Conservation (phyloP, 1,140 invertebrate species). For the Probaryconus sp. region DNA sequence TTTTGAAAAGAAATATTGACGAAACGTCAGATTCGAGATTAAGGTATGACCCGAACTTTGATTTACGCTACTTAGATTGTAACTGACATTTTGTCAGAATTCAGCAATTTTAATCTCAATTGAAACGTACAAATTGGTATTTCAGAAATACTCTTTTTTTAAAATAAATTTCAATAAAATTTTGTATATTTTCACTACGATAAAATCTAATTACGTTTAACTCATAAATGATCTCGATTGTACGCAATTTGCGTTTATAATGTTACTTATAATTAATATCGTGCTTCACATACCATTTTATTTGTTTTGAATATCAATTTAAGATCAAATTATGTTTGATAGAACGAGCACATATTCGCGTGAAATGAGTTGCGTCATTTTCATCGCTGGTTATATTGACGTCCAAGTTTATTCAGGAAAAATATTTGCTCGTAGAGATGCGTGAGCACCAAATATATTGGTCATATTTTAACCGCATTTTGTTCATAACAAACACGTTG, state of each 20-base stretch:
- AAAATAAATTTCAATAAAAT: too few species aligned
- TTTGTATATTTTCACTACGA: too few species aligned
- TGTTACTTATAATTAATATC: conserved; percentile 3
- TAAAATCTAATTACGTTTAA: too few species aligned
- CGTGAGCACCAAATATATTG: conserved; percentile 16
- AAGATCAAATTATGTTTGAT: conserved; percentile 33
- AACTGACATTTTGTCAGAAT: too few species aligned
- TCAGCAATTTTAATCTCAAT: too few species aligned
- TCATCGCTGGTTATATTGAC: conserved; percentile 31
- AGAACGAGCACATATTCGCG: conserved; percentile 4
- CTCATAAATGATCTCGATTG: neutral
- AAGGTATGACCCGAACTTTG: too few species aligned
- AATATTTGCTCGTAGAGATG: conserved; percentile 23
- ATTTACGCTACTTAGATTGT: too few species aligned
- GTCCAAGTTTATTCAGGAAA: conserved; percentile 22
- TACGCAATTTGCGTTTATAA: conserved; percentile 1
- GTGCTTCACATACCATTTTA: neutral
- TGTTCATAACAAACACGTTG: conserved; percentile 30
- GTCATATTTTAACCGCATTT: conserved; percentile 35
- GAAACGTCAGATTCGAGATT: too few species aligned
- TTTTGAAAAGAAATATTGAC: too few species aligned
- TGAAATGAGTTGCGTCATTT: conserved; percentile 30
- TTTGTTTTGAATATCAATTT: conserved; percentile 30
- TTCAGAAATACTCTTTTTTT: too few species aligned
- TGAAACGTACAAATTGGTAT: too few species aligned